A percentile compares a stretch with the other conserved stretches of the same genome.
phyloP scores from a whole-genome alignment of 2,113 vertebrate species.

The Ictidomys tridecemlineatus region DNA sequence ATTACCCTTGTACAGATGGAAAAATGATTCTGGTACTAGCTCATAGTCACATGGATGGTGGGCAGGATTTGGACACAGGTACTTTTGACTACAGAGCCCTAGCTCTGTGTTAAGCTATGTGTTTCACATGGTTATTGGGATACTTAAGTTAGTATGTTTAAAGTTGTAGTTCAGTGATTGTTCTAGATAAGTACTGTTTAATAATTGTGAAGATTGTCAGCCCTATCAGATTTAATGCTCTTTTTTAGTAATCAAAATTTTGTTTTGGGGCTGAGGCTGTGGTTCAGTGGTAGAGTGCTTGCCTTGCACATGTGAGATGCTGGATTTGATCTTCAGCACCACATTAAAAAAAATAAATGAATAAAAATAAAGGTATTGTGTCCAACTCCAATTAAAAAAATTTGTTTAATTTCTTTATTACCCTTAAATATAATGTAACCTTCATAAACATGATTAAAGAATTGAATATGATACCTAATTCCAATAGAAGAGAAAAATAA shows the following conservation, averaged over 20 bases:
- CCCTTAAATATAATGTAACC: constrained; percentile 46
- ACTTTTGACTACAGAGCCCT: background rate
- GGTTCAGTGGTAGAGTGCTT: too few species aligned
- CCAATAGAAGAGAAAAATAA: constrained; percentile 60
- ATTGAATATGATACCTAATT: constrained; percentile 35
- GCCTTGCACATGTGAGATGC: too few species aligned
- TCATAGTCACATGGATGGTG: background rate
- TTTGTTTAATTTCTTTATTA: constrained; percentile 41
- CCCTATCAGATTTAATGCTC: constrained; percentile 5
- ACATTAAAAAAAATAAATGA: too few species aligned
- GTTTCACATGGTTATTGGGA: background rate
- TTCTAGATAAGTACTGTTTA: background rate
- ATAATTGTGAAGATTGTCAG: constrained; percentile 36
- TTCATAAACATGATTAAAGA: constrained; percentile 53
- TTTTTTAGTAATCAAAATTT: constrained; percentile 51
- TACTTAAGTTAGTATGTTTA: background rate
- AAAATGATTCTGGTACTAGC: background rate
- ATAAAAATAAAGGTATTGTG: too few species aligned
- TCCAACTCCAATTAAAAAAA: too few species aligned
- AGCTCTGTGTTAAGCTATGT: background rate
- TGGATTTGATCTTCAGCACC: too few species aligned
- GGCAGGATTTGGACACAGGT: background rate
- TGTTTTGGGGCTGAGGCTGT: too few species aligned
- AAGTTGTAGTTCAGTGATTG: background rate
- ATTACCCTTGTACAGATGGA: background rate